Evolutionary conservation across 2,113 vertebrate genomes (phyloP), one percentile per base, ranked within the genome.

Genomic region (Emydura subglobosa): DNA sequence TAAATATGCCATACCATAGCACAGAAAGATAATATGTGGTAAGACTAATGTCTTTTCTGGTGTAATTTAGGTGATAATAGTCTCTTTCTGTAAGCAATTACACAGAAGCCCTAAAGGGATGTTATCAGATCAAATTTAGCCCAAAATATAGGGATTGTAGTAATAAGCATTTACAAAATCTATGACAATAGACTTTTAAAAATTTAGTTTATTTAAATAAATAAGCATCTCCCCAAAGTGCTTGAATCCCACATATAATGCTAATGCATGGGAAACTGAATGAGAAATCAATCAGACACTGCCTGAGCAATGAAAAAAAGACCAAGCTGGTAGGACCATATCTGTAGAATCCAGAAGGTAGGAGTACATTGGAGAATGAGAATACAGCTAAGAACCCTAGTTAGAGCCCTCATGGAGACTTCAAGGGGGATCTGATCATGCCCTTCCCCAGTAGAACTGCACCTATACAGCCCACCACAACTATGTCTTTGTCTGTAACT

Each of bases 1-100:
- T 83, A 91, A 96, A 92, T 81, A 94, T 55, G 82, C 55, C n/a
- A 55, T 54, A 42, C 9, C 92, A 31, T 7, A 92, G 27, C 17
- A 86, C 27, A n/a, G 47, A 57, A 78, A 86, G 79, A 51, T 55
- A 93, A 53, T 54, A 47, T 9, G 31, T 12, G 21, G 51, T 85
- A 92, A 86, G 65, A 78, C 92, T 9, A 1, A 79, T 61, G 10
- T 9, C 7, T 87, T 87, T 80, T 7, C 9, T 49, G 17, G 6
- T 49, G 7, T 55, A 31, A 86, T 87, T 88, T 74, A 61, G 10
- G 8, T 44, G 11, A 94, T 93, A 87, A 88, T 12, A 74, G 49
- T 89, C 2, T 54, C 10, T 93, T 96, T 90, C 39, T 85, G 1
- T 6, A 91, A 72, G 3, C 10, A 91, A 29, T 88, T 87, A 76